A percentile compares a stretch with the other conserved stretches of the same genome.
Conservation (phyloP, 2,888 invertebrate species). For the Rhagonycha lutea region DNA sequence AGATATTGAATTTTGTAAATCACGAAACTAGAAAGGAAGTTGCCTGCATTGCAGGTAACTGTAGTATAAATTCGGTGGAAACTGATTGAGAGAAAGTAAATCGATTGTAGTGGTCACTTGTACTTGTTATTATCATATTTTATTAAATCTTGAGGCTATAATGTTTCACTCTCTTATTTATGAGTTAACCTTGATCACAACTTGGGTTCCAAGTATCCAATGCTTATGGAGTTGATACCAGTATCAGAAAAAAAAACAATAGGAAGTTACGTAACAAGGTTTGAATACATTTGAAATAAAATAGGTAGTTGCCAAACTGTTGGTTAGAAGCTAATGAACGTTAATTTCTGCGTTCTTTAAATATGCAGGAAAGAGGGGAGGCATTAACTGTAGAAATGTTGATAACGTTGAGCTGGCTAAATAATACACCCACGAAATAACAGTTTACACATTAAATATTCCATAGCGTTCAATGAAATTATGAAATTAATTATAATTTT, state of each 20-base stretch:
- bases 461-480: slow-evolving; percentile 1
- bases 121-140: background rate
- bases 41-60: background rate
- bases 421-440: background rate
- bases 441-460: background rate
- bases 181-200: background rate
- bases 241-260: background rate
- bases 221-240: background rate
- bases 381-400: background rate
- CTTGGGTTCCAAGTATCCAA: background rate
- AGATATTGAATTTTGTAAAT: background rate
- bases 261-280: background rate
- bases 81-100: background rate
- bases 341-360: background rate
- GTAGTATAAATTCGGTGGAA: background rate
- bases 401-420: background rate
- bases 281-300: background rate
- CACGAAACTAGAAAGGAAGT: background rate
- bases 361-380: background rate
- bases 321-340: background rate
- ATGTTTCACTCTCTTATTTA: background rate
- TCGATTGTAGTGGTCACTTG: background rate
- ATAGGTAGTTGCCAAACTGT: background rate
- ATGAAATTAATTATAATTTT: slow-evolving; percentile 17
- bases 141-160: background rate